A percentile compares a stretch with the other conserved stretches of the same genome.
Conservation (phyloP, 64 coral and sea anemone genomes). For the Pocillopora verrucosa region DNA sequence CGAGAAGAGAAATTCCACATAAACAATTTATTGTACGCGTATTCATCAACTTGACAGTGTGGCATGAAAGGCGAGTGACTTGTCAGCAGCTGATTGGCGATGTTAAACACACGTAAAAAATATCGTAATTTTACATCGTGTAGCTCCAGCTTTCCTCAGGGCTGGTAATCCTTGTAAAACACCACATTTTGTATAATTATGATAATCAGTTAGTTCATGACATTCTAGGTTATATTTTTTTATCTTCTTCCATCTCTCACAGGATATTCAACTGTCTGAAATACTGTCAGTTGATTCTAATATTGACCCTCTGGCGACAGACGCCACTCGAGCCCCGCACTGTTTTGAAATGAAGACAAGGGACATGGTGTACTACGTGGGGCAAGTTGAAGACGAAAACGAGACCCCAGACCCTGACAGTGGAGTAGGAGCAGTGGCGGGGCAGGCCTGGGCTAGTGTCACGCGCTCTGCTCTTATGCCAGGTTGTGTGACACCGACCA, state of each 20-base stretch:
- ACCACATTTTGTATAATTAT: no score
- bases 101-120: no score
- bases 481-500: slow-evolving; percentile 87
- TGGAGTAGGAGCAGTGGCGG: slow-evolving; percentile 70
- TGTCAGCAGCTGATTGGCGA: no score
- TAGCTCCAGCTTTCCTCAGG: no score
- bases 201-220: no score
- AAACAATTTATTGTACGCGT: no score
- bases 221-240: neutral
- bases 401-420: slow-evolving; percentile 75
- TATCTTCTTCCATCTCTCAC: neutral
- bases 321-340: slow-evolving; percentile 74
- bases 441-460: slow-evolving; percentile 78
- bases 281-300: slow-evolving; percentile 88
- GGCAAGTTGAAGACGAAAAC: slow-evolving; percentile 74
- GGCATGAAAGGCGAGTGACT: no score
- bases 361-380: slow-evolving; percentile 79
- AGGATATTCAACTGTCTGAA: slow-evolving; percentile 91
- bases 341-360: slow-evolving; percentile 96
- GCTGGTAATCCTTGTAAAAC: no score
- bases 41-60: no score
- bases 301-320: slow-evolving; percentile 81
- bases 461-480: slow-evolving; percentile 94
- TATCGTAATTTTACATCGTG: no score
- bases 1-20: no score